Evolutionary conservation across 2,888 invertebrate species (phyloP).

Genomic region (Meganola albula): DNA sequence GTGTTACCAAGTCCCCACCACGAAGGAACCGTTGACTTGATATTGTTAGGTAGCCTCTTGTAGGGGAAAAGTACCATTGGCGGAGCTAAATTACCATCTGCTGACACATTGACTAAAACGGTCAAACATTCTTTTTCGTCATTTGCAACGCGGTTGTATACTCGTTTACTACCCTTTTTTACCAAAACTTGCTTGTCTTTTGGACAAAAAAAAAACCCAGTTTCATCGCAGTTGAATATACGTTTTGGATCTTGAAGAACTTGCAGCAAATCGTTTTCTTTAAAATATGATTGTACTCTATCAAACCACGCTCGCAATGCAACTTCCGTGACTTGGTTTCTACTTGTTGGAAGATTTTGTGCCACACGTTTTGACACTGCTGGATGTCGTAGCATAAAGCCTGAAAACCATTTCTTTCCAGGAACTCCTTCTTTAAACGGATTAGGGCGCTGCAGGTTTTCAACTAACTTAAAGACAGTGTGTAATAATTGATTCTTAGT

Average conservation of each 20-base stretch:
- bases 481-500: conserved; percentile 19
- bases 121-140: conserved; percentile 36
- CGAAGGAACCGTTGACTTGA: conserved; percentile 19
- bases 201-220: conserved; percentile 27
- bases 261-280: conserved; percentile 16
- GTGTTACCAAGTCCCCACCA: conserved; percentile 26
- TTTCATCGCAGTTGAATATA: conserved; percentile 29
- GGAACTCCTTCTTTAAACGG: conserved; percentile 27
- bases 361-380: conserved; percentile 16
- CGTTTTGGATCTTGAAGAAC: conserved; percentile 14
- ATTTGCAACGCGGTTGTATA: conserved; percentile 23
- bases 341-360: conserved; percentile 17
- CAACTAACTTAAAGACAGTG: conserved; percentile 18
- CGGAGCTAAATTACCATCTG: conserved; percentile 22
- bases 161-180: conserved; percentile 29
- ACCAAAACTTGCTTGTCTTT: conserved; percentile 32
- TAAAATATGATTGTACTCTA: conserved; percentile 16
- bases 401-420: conserved; percentile 23
- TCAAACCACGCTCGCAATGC: conserved; percentile 17
- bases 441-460: conserved; percentile 20
- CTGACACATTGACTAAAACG: conserved; percentile 27
- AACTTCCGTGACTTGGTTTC: conserved; percentile 19
- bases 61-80: conserved; percentile 24
- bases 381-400: conserved; percentile 23
- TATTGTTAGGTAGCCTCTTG: conserved; percentile 15